These are phyloP conservation scores for Acanthosoma haemorrhoidale DNA, from an alignment of 2,888 invertebrate genomes.

Conservation along the genomic window DNA sequence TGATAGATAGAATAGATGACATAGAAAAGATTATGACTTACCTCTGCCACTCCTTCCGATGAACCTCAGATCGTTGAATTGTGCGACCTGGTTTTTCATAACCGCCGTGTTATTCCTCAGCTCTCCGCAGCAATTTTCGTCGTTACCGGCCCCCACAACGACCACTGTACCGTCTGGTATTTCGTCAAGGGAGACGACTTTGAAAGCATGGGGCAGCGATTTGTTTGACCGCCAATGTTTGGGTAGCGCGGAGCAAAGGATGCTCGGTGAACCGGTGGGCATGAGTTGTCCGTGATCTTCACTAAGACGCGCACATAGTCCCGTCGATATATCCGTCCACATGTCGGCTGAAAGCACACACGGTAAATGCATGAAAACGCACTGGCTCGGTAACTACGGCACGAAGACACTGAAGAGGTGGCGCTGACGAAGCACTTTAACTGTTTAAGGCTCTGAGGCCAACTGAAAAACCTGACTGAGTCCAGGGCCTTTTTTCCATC, in stretches of 20 bases:
- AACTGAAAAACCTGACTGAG: constrained; percentile 35
- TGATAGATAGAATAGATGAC: too few species aligned
- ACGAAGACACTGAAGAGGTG: background rate
- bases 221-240: constrained; percentile 97
- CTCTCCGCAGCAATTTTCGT: constrained; percentile 95
- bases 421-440: background rate
- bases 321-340: constrained; percentile 37
- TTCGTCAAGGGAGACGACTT: constrained; percentile 89
- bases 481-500: constrained; percentile 37
- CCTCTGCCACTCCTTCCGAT: constrained; percentile 96
- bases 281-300: constrained; percentile 91
- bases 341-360: constrained; percentile 33
- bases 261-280: constrained; percentile 90
- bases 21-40: constrained; percentile 44
- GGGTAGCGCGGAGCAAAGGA: constrained; percentile 89
- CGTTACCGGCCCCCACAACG: constrained; percentile 91
- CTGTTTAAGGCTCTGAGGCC: constrained; percentile 34
- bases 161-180: constrained; percentile 92
- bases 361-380: constrained; percentile 40
- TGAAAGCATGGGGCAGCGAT: constrained; percentile 91
- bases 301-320: constrained; percentile 65
- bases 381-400: too few species aligned
- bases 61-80: constrained; percentile 96
- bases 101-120: constrained; percentile 86
- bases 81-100: constrained; percentile 97